Evolutionary conservation across 2,113 vertebrate genomes (phyloP), one percentile per base, ranked within the genome.

Genomic region (Scatophagus argus): DNA sequence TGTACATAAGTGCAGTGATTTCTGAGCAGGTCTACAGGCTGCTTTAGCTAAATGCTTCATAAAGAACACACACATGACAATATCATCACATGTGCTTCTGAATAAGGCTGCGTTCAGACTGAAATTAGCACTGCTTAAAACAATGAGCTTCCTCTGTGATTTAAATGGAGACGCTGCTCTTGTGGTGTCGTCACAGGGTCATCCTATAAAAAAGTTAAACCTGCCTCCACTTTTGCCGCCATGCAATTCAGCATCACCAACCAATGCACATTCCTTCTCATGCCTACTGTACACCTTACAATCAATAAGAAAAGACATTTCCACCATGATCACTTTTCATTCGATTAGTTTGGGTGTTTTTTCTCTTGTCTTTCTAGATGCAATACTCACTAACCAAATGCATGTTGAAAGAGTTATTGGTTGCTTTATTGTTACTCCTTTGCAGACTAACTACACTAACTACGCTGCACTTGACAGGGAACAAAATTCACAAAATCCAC

Each of bases 31-130:
- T 47, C n/a, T 60, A 54, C 2, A 51, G 25, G 19, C 31, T 21
- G 12, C 32, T 64, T n/a, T 5, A 62, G 31, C 7, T 49, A 65
- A 66, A 77, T 58, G 62, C 51, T 74, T 65, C 23, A 44, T 4
- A 6, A 29, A 41, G 12, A 8, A n/a, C n/a, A n/a, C 23, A 68
- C 19, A 69, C 25, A 5, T 39, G 34, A 60, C 17, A 29, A 29
- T 52, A n/a, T 39, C 47, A 59, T 74, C 25, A 32, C 46, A n/a
- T 46, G 58, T 12, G 29, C 58, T 21, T 59, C 13, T 23, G 23
- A 83, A 51, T 52, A 64, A 70, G 69, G 47, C 60, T 49, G 62
- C 64, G 46, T 62, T 74, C 71, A 77, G 75, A 69, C 74, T 60
- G 16, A 64, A 51, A 17, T 34, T 13, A 64, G 41, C 59, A 52